Evolutionary conservation across 2,797 vertebrate genomes (phyloP), one percentile per base, ranked within the genome.

Genomic region (Urosaurus nigricauda): DNA sequence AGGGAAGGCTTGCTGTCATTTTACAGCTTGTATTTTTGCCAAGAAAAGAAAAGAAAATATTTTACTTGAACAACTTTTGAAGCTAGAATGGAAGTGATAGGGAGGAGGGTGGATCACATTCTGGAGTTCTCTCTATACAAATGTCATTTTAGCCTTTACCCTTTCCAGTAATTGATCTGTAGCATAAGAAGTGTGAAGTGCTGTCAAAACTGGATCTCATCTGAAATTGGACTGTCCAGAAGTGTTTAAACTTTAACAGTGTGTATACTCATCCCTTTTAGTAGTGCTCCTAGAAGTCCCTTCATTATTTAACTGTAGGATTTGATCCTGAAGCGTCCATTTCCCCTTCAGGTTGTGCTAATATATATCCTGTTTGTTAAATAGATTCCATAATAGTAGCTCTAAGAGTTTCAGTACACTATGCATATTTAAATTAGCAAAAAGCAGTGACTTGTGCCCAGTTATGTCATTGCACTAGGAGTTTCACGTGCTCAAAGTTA

Each of bases 51-150:
- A 26, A 78, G 3, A 29, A 65, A 65, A 37, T 17, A n/a, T 37
- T 81, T 51, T 37, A 47, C 53, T 63, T 73, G 68, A 85, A 83
- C 40, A 89, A 63, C 78, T 37, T 80, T 85, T 65, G 56, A 37
- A 89, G 16, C 40, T 74, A 53, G 21, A 63, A 29, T 74, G 56
- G 83, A 73, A 63, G 77, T 73, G 65, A 79, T 85, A 80, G 63
- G n/a, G 24, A 85, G 79, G 58, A 21, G 29, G 29, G n/a, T 58
- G 53, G 79, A 51, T 65, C n/a, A 60, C 63, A 6, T 60, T 79
- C 51, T 73, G 37, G 53, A 84, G 12, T 26, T 40, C 37, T 9
- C 40, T 58, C 43, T 19, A 40, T n/a, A 75, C 21, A 63, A 17
- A 51, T 83, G 14, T 77, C 29, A 47, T 19, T 63, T 51, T 65